Evolutionary conservation across 2,113 vertebrate genomes (phyloP), one percentile per base, ranked within the genome.

Genomic region (Panurus biarmicus): DNA sequence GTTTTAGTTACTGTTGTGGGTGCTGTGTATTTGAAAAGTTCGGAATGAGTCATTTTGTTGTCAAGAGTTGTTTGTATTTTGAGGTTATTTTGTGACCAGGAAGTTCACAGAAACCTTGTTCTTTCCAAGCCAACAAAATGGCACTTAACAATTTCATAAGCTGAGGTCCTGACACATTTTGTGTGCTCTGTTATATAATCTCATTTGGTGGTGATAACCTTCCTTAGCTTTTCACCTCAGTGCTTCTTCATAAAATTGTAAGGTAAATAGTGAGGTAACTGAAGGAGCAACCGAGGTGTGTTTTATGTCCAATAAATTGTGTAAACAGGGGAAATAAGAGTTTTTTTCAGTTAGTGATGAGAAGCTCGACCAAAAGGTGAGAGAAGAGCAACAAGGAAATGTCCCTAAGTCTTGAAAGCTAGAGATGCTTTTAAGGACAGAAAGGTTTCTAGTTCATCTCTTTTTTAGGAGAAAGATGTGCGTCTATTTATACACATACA

Each of bases 201-300:
- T 90, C 5, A 0, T 73, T 79, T 1, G 5, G 40, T 80, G 21
- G 26, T 1, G 51, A 87, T 95, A 94, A 87, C 71, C 87, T 95
- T 76, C 56, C 85, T 67, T 81, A 87, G 36, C 91, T 95, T 83
- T 95, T 84, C 64, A 62, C 54, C 56, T 22, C 29, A 77, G 33
- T 90, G 47, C 72, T 48, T 80, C 75, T 93, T 90, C 56, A 62
- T 96, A 83, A 96, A 94, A 76, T 28, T 42, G 54, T 87, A 45
- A 60, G 85, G 71, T 57, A 91, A 94, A 95, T 28, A 92, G 44
- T 83, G 71, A 85, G 44, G 36, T 78, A 76, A 77, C 61, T 89
- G 40, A 64, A 93, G 85, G 70, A 96, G 72, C 8, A 20, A 56
- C 60, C 7, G 11, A 90, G 38, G 71, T 80, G 71, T 85, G 17